Base-by-base conservation (phyloP, 1,140 invertebrate species). In the Rhyzopertha dominica region DNA sequence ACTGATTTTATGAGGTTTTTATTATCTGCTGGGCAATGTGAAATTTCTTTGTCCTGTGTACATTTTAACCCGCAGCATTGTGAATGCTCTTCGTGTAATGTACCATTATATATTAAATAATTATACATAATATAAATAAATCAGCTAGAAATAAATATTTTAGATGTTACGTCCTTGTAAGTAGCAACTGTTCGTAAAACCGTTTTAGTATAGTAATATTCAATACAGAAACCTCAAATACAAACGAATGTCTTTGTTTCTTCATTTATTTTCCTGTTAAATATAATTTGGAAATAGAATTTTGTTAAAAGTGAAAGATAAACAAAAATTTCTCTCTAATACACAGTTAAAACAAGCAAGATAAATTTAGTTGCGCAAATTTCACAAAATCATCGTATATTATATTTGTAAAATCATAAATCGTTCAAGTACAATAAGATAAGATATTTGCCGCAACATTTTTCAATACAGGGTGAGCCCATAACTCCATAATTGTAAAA, bases 121-220 rank as follows among this genome's bases (percentile, higher is more conserved):
- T 52, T 66, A 67, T 67, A 67, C 55, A 66, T 67, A 62, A 32
- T 64, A 67, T 65, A 67, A 63, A 65, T 67, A 65, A 64, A 61
- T 54, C 41, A 51, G 61, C 54, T 66, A 67, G 60, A 60, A 56
- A 59, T 56, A 63, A 66, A 59, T 66, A 63, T 66, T 53, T 59
- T 65, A 65, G 62, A 57, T 66, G 65, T 66, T 65, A 66, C 52
- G 61, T 66, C 62, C 63, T 67, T 67, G 65, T 67, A 67, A 67
- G 63, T 67, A 67, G 65, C 61, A 62, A 63, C 55, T 66, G 62
- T 67, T 65, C 65, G 65, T 67, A 67, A 63, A 59, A 67, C 53
- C 62, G 62, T 67, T 55, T 47, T 65, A 63, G 58, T 56, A 52
- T 62, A 62, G 55, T 47, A 54, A 62, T 61, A 66, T 66, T 66